phyloP scores from a whole-genome alignment of 2,888 invertebrate genomes.

The Tanypteryx hageni region DNA sequence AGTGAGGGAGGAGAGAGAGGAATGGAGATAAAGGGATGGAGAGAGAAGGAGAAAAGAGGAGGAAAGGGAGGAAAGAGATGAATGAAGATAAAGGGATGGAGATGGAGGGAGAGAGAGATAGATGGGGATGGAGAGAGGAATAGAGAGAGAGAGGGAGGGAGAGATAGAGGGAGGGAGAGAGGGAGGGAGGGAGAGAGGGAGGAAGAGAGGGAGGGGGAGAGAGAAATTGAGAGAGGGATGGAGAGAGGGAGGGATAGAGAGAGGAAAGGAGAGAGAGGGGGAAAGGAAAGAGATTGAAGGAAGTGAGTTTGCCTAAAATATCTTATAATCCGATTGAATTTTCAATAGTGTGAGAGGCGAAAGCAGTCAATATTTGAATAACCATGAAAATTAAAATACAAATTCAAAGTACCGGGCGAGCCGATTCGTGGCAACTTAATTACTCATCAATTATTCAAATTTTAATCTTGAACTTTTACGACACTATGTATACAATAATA shows the following conservation, averaged over 20 bases:
- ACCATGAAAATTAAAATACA: neutral
- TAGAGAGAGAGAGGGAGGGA: neutral
- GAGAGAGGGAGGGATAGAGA: too few species aligned
- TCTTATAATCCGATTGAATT: neutral
- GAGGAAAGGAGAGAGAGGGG: too few species aligned
- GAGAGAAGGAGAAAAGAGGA: neutral
- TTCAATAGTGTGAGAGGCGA: neutral
- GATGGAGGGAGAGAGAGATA: too few species aligned
- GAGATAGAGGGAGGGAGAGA: neutral
- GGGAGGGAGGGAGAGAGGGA: too few species aligned
- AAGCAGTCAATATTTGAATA: conserved; percentile 23
- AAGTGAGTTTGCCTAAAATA: neutral
- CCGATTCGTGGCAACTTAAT: too few species aligned
- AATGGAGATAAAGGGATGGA: neutral
- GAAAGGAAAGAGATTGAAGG: neutral
- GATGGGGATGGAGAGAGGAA: neutral
- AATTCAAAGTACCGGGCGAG: neutral
- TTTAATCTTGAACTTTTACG: too few species aligned
- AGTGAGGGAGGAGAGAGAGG: too few species aligned
- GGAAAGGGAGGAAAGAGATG: neutral
- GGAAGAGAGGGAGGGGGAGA: too few species aligned
- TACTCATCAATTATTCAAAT: too few species aligned
- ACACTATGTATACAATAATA: too few species aligned
- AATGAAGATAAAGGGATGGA: neutral
- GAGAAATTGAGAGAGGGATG: too few species aligned